Evolutionary conservation across 1,140 invertebrate species (phyloP), one percentile per base, ranked within the genome.

Genomic region (Heliothis subflexa): DNA sequence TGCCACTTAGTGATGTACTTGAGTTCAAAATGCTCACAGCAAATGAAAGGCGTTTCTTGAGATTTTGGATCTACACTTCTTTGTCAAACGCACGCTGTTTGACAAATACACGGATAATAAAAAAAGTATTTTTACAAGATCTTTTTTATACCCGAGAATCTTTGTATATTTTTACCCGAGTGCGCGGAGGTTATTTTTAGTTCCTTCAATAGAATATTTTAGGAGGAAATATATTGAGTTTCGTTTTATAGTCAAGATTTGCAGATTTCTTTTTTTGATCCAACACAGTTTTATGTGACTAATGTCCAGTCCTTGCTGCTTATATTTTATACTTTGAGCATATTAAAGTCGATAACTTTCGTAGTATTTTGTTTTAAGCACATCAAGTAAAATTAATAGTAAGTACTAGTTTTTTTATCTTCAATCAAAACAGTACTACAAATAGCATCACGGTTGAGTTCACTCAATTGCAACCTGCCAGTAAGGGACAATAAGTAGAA

Each of bases 401-500:
- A 5, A 9, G 5, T 11, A 5, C 45, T 66, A 12, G 10, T 16
- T 47, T 66, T 13, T 40, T 18, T 3, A n/a, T 18, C 47, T 3
- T 18, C 28, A 18, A 40, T 66, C 16, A 45, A 45, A 16, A 66
- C 47, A 21, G 10, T 10, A 47, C 16, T 12, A 2, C 16, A 66
- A 47, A 64, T 7, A 70, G 10, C 12, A 28, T 49, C 16, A 28
- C 45, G n/a, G 50, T 70, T 16, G 47, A 47, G 40, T 66, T 47
- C 62, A 40, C n/a, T 70, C 66, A 49, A 70, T 70, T 52, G 66
- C 66, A 16, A 7, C 21, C n/a, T 50, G 28, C 47, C 14, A 25
- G 14, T n/a, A 45, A 50, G 66, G 66, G 66, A 70, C 47, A 70
- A 70, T 70, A 70, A 70, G 66, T 49, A 50, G 66, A 70, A 52